Conservation (phyloP, 2,888 invertebrate species). For the Meteorus cinctellus region DNA sequence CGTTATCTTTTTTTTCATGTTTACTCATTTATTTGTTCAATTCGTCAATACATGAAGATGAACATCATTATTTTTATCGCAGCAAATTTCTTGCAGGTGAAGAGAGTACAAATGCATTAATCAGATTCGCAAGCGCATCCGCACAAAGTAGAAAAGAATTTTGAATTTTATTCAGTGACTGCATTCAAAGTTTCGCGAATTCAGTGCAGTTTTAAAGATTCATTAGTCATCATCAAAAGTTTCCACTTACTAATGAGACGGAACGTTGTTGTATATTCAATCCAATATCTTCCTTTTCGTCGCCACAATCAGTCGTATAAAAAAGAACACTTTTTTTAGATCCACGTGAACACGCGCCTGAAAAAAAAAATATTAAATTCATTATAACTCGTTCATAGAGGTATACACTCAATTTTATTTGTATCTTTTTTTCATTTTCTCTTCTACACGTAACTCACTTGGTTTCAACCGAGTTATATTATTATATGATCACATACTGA, state of each 20-base stretch:
- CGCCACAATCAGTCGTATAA: slow-evolving; percentile 69
- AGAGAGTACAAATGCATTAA: no score
- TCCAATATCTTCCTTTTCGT: slow-evolving; percentile 65
- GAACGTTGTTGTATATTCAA: slow-evolving; percentile 67
- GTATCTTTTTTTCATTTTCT: neutral
- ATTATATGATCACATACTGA: slow-evolving; percentile 11
- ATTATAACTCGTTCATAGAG: neutral
- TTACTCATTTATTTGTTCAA: neutral
- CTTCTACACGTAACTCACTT: neutral
- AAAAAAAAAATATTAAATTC: slow-evolving; percentile 23
- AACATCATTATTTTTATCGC: no score
- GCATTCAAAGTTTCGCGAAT: no score
- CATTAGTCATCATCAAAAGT: no score
- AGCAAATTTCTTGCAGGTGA: no score
- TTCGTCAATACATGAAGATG: no score
- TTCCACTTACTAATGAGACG: slow-evolving; percentile 65
- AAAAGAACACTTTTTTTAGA: slow-evolving; percentile 69
- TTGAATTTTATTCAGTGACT: no score
- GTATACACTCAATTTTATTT: neutral
- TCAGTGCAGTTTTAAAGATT: no score
- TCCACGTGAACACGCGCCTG: slow-evolving; percentile 62
- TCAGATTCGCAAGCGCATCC: no score
- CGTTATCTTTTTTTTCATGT: neutral
- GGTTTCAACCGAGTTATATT: neutral
- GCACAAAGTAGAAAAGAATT: no score